These are phyloP conservation scores for Hedychridium roseum DNA, from an alignment of 2,888 invertebrate species.

Conservation along the genomic window DNA sequence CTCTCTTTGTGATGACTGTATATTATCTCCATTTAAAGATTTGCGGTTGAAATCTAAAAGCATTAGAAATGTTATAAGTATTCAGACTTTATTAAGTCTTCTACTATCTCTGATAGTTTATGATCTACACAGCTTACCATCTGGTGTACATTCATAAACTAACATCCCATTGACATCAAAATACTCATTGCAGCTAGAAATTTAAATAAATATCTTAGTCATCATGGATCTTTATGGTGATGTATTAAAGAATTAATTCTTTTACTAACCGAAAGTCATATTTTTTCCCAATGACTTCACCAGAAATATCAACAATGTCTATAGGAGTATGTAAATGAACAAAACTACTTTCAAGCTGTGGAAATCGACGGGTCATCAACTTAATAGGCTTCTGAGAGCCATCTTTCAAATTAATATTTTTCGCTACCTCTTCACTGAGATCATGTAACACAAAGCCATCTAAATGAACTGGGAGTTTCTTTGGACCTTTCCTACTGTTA, in stretches of 20 bases:
- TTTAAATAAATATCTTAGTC: no score
- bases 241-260: no score
- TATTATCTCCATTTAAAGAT: no score
- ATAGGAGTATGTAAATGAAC: conserved; percentile 28
- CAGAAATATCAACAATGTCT: conserved; percentile 44
- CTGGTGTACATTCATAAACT: conserved; percentile 49
- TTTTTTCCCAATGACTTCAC: conserved; percentile 55
- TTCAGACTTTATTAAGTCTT: no score
- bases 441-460: conserved; percentile 46
- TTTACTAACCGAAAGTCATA: conserved; percentile 53
- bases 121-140: conserved; percentile 30
- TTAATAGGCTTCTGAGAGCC: conserved; percentile 40
- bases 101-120: not conserved
- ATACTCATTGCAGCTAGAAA: conserved; percentile 50
- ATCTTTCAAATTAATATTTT: conserved; percentile 46
- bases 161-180: conserved; percentile 46
- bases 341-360: conserved; percentile 45
- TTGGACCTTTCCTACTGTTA: conserved; percentile 27
- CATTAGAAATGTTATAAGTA: no score
- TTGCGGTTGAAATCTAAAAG: not conserved
- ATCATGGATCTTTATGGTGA: no score
- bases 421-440: conserved; percentile 40
- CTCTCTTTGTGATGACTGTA: no score
- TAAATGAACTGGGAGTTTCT: conserved; percentile 36
- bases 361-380: conserved; percentile 49